Percentiles rank a stretch among this genome's conserved stretches.
These are phyloP conservation scores for Gorsachius magnificus DNA, from an alignment of 2,797 vertebrate species.

Conservation along the genomic window DNA sequence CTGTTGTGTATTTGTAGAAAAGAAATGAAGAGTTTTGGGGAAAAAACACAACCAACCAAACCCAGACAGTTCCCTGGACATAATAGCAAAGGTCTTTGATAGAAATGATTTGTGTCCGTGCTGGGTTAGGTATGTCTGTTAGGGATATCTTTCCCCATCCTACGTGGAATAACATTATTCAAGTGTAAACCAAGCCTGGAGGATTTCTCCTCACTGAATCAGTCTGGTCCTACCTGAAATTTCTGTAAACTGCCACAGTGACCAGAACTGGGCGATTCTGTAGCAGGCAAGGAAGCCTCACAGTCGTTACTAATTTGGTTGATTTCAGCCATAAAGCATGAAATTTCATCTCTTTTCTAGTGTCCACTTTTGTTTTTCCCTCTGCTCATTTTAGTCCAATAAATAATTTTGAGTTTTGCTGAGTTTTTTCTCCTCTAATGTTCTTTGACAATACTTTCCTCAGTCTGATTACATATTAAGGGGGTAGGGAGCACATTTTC, in stretches of 20 bases:
- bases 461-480: background rate
- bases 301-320: background rate
- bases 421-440: background rate
- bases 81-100: background rate
- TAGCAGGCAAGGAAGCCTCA: background rate
- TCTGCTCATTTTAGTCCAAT: background rate
- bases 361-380: background rate
- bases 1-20: background rate
- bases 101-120: background rate
- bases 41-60: too few species aligned
- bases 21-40: background rate
- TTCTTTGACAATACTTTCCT: background rate
- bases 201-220: background rate
- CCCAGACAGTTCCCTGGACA: background rate
- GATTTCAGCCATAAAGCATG: background rate
- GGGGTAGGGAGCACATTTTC: background rate
- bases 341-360: background rate
- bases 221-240: background rate
- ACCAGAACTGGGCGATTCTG: background rate
- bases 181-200: background rate
- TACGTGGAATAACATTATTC: too few species aligned
- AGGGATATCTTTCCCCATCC: background rate
- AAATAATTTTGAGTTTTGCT: background rate
- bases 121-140: background rate
- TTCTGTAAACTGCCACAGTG: background rate